A percentile compares a stretch with the other conserved stretches of the same genome.
These are phyloP conservation scores for Bubalus kerabau DNA, from an alignment of 2,113 vertebrate species.

Conservation along the genomic window DNA sequence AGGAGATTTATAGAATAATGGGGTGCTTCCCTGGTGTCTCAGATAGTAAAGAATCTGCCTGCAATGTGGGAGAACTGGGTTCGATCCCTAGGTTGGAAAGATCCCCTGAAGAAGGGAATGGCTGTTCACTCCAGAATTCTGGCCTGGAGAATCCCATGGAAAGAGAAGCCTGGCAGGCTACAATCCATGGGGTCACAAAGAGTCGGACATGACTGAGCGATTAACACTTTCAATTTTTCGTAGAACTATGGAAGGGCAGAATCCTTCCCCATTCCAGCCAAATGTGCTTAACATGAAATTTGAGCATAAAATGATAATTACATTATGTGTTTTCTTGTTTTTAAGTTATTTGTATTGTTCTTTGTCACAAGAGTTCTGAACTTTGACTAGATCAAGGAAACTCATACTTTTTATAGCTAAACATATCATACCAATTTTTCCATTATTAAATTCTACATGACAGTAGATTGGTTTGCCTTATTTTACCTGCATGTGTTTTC, in stretches of 20 bases:
- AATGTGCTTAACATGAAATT: not conserved
- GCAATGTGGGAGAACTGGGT: not conserved
- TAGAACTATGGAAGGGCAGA: not conserved
- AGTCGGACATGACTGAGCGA: not conserved
- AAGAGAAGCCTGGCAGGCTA: not conserved
- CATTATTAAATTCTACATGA: not conserved
- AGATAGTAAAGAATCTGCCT: not conserved
- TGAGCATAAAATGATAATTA: not conserved
- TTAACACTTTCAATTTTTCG: not conserved
- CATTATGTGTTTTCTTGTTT: not conserved
- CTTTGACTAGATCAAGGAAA: not conserved
- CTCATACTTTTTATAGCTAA: not conserved
- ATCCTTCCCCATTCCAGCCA: not conserved
- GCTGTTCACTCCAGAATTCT: not conserved
- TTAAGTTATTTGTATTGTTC: not conserved
- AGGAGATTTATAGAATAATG: not conserved
- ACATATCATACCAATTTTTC: not conserved
- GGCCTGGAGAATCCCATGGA: not conserved
- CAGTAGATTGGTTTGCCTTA: not conserved
- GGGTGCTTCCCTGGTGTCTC: not conserved
- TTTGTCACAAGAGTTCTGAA: not conserved
- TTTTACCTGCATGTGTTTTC: not conserved
- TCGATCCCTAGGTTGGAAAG: not conserved
- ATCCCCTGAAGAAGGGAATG: not conserved
- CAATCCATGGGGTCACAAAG: not conserved